Evolutionary conservation across 2,113 vertebrate species (phyloP).

Genomic region (Eptesicus fuscus): DNA sequence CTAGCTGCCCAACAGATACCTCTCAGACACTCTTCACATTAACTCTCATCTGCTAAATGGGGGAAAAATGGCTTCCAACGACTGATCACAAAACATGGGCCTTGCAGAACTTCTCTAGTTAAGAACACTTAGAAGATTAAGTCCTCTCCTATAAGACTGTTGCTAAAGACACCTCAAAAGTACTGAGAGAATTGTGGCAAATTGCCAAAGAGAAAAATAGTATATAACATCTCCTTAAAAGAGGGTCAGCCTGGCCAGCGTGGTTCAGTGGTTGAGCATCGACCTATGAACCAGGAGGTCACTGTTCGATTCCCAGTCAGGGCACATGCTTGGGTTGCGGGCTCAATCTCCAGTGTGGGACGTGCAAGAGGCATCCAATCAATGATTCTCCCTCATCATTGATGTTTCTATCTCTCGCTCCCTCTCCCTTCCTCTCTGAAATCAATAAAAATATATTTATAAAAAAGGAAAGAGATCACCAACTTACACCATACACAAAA

Average conservation of each 20-base stretch:
- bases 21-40: neutral
- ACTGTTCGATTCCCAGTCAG: no score
- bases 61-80: neutral
- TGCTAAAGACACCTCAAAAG: neutral
- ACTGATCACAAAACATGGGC: neutral
- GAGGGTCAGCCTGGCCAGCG: neutral
- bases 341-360: no score
- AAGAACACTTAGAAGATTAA: slow-evolving; percentile 21
- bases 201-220: neutral
- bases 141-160: neutral
- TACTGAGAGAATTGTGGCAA: neutral
- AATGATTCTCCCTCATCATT: no score
- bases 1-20: neutral
- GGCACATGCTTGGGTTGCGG: no score
- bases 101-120: neutral
- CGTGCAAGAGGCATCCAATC: no score
- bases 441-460: no score
- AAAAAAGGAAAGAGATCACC: neutral
- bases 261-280: no score
- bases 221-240: neutral
- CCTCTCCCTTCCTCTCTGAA: no score
- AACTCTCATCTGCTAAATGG: neutral
- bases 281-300: no score
- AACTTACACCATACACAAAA: no score
- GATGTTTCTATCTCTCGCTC: no score